Conservation (phyloP, 2,888 invertebrate species). For the Aphidoletes aphidimyza region DNA sequence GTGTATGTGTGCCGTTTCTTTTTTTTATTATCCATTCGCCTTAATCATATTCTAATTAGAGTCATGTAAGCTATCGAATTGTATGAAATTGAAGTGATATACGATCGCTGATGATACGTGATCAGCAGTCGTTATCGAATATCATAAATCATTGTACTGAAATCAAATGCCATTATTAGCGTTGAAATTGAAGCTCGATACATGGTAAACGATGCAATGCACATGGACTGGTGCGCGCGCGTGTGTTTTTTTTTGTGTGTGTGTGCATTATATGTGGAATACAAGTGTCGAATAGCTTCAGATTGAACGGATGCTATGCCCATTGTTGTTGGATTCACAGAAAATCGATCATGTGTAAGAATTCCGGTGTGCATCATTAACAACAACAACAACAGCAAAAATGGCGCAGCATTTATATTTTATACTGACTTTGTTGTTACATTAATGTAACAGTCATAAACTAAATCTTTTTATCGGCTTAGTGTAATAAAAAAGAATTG, state of each 20-base stretch:
- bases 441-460: conserved; percentile 12
- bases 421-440: too few species aligned
- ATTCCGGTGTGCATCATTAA: not conserved
- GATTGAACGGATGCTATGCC: too few species aligned
- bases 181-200: not conserved
- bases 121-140: conserved; percentile 34
- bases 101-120: conserved; percentile 32
- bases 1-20: too few species aligned
- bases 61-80: not conserved
- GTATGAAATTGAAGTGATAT: not conserved
- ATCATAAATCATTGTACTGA: conserved; percentile 25
- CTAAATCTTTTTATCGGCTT: conserved; percentile 42
- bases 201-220: not conserved
- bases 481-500: not conserved
- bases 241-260: not conserved
- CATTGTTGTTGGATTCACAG: not conserved
- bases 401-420: too few species aligned
- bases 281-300: too few species aligned
- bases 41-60: conserved; percentile 24
- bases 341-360: conserved; percentile 17
- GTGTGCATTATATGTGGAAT: too few species aligned
- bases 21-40: not conserved
- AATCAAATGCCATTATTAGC: not conserved
- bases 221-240: not conserved
- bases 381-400: too few species aligned